phyloP scores from a whole-genome alignment of 2,888 invertebrate species.

The Laothoe populi region DNA sequence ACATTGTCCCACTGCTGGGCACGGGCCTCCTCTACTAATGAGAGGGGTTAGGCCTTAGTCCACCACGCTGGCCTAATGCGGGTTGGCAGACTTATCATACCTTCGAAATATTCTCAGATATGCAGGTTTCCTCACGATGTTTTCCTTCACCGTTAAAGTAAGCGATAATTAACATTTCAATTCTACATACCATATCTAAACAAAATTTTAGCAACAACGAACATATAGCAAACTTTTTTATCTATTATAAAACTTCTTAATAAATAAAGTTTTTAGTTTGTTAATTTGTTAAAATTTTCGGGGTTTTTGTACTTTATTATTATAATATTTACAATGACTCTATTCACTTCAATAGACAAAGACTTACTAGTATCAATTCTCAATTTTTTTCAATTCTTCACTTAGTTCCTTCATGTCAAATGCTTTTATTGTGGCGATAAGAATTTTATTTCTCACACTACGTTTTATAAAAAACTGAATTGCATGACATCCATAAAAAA shows the following conservation, averaged over 20 bases:
- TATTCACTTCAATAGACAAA: not conserved
- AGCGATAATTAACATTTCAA: too few species aligned
- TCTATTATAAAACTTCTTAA: not conserved
- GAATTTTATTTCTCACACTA: slow-evolving; percentile 18
- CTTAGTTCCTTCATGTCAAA: not conserved
- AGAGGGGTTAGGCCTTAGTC: too few species aligned
- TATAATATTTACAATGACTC: not conserved
- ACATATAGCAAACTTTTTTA: not conserved
- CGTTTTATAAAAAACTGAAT: not conserved
- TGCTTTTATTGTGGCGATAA: not conserved
- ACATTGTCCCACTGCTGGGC: too few species aligned
- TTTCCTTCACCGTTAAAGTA: too few species aligned
- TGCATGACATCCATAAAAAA: slow-evolving; percentile 11
- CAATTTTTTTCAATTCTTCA: not conserved
- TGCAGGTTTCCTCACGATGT: too few species aligned
- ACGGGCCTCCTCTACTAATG: too few species aligned
- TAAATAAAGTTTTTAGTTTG: not conserved
- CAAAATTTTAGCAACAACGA: not conserved
- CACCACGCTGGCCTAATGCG: too few species aligned
- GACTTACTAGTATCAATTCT: not conserved
- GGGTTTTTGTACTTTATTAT: not conserved
- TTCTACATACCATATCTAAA: not conserved
- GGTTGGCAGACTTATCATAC: too few species aligned
- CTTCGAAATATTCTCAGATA: too few species aligned
- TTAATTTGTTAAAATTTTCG: not conserved